Conservation (phyloP, 2,797 vertebrate species). For the Miichthys miiuy region DNA sequence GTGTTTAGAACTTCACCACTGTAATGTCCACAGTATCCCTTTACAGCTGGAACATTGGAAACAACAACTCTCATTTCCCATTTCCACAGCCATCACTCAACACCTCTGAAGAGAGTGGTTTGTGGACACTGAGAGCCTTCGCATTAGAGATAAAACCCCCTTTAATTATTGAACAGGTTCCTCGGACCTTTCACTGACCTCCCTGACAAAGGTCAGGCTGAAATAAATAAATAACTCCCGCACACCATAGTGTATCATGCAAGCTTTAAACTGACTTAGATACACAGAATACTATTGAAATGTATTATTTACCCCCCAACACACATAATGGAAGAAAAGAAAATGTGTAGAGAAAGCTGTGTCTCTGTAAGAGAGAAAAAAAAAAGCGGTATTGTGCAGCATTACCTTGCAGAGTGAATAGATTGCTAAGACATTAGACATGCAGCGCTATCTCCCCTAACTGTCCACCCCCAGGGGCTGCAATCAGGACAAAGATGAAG, state of each 20-base stretch:
- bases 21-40: conserved; percentile 28
- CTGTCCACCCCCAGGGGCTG: conserved; percentile 56
- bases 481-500: conserved; percentile 64
- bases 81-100: conserved; percentile 71
- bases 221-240: conserved; percentile 46
- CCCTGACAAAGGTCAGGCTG: conserved; percentile 40
- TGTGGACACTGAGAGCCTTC: conserved; percentile 61
- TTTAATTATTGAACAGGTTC: conserved; percentile 77
- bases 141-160: conserved; percentile 65
- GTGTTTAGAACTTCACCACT: conserved; percentile 1
- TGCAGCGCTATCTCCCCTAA: conserved; percentile 62
- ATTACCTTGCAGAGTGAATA: conserved; percentile 45
- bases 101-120: conserved; percentile 69
- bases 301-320: conserved; percentile 29
- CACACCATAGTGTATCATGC: neutral
- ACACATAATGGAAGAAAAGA: conserved; percentile 36
- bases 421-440: conserved; percentile 53
- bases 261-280: conserved; percentile 2
- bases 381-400: conserved; percentile 25
- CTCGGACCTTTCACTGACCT: conserved; percentile 72
- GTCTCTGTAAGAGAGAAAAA: neutral
- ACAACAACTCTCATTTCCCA: conserved; percentile 60
- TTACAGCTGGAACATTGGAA: conserved; percentile 41
- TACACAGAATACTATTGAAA: neutral
- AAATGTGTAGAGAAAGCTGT: neutral